phyloP scores from a whole-genome alignment of 2,797 vertebrate species.

The Peromyscus attwateri region DNA sequence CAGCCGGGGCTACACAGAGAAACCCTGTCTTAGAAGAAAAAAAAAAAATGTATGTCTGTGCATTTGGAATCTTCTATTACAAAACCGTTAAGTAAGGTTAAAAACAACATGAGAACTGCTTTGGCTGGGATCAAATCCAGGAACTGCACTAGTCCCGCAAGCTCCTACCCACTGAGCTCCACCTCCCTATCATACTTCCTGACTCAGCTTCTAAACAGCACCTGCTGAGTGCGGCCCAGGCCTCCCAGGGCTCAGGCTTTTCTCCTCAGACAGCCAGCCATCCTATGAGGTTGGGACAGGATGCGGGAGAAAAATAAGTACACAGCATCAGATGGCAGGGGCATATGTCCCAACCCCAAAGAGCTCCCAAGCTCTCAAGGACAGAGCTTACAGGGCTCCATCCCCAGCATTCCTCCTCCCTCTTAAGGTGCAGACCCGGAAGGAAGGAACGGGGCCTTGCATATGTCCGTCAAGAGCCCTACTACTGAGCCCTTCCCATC shows the following conservation, averaged over 20 bases:
- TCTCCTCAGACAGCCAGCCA: neutral
- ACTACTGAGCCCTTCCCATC: neutral
- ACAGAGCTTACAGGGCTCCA: neutral
- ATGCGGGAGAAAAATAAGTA: neutral
- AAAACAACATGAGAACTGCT: neutral
- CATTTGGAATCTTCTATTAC: neutral
- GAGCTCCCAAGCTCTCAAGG: neutral
- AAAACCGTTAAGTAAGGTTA: slow-evolving; percentile 15
- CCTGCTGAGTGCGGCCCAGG: neutral
- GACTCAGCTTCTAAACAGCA: neutral
- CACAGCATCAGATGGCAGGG: neutral
- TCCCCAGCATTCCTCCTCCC: neutral
- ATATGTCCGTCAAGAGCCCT: neutral
- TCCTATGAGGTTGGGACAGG: neutral
- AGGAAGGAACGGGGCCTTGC: too few species aligned
- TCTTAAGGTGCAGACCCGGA: neutral
- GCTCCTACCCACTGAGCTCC: neutral
- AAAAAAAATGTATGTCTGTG: neutral
- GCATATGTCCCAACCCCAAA: accelerated
- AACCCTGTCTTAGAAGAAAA: neutral
- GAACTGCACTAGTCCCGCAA: neutral
- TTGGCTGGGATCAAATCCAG: neutral
- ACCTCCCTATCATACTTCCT: neutral
- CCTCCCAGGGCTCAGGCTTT: neutral
- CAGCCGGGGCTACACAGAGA: neutral